Percentiles rank a stretch among this genome's conserved stretches.
phyloP scores from a whole-genome alignment of 2,888 invertebrate genomes.

The Eupithecia pulchellata region DNA sequence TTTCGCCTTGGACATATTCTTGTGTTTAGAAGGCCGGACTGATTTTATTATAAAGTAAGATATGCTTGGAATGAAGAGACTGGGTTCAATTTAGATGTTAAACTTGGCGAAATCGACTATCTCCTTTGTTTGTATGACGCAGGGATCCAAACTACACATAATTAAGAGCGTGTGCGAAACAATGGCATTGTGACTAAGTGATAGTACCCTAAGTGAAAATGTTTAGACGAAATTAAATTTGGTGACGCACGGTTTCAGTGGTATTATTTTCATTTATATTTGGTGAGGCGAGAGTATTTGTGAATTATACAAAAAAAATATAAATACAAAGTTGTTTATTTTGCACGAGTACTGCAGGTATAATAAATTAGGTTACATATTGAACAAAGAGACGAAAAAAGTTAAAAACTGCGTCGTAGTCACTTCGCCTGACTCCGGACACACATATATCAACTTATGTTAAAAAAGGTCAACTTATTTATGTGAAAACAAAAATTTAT shows the following conservation, averaged over 20 bases:
- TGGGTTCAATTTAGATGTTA: not conserved
- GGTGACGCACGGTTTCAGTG: not conserved
- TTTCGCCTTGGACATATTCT: not conserved
- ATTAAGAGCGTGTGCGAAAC: constrained; percentile 8
- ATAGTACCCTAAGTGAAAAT: not conserved
- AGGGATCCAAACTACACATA: constrained; percentile 6
- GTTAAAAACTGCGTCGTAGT: too few species aligned
- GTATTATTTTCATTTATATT: not conserved
- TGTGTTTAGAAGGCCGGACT: not conserved
- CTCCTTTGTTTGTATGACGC: not conserved
- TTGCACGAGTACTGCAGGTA: too few species aligned
- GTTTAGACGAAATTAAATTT: not conserved
- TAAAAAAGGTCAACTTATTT: too few species aligned
- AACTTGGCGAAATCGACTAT: constrained; percentile 5
- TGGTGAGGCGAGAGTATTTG: too few species aligned
- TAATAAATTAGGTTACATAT: too few species aligned
- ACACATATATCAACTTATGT: too few species aligned
- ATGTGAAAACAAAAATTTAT: too few species aligned
- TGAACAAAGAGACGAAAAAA: too few species aligned
- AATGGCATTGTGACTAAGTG: constrained; percentile 27
- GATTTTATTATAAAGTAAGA: not conserved
- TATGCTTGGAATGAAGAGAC: constrained; percentile 5
- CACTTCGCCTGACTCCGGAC: too few species aligned
- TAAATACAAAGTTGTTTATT: too few species aligned
- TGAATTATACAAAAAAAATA: too few species aligned